These are phyloP conservation scores for Cololabis saira DNA, from an alignment of 2,113 vertebrate species.

Conservation along the genomic window DNA sequence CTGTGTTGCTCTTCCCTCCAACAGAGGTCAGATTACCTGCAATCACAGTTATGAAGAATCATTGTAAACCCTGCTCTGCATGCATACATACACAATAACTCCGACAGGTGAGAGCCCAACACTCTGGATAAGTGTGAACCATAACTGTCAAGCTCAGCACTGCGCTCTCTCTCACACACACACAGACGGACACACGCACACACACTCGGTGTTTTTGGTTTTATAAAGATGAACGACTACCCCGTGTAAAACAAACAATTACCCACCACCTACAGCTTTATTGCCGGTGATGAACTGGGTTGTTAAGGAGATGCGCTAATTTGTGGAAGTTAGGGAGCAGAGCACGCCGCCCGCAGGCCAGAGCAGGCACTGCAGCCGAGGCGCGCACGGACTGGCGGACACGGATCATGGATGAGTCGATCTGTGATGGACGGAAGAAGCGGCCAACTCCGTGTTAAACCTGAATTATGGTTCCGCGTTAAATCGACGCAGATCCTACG, in stretches of 20 bases:
- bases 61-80: no score
- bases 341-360: conserved; percentile 69
- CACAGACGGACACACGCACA: no score
- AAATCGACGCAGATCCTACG: no score
- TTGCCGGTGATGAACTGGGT: conserved; percentile 35
- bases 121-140: conserved; percentile 8
- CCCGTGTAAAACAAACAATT: conserved; percentile 11
- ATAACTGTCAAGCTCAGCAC: conserved; percentile 14
- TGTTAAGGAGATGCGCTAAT: conserved; percentile 40
- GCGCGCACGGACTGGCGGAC: conserved; percentile 22
- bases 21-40: no score
- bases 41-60: no score
- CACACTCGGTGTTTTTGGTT: conserved; percentile 7
- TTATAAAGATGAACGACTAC: conserved; percentile 13
- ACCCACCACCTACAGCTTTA: conserved; percentile 25
- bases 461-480: no score
- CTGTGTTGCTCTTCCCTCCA: no score
- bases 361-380: conserved; percentile 41
- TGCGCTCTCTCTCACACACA: not conserved
- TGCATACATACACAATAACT: not conserved
- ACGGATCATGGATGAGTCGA: conserved; percentile 24
- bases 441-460: conserved; percentile 31
- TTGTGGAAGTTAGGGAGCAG: conserved; percentile 40
- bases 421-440: conserved; percentile 37
- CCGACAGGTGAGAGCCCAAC: conserved; percentile 17